Conservation (phyloP, 2,888 invertebrate species). For the Notodromas monacha region DNA sequence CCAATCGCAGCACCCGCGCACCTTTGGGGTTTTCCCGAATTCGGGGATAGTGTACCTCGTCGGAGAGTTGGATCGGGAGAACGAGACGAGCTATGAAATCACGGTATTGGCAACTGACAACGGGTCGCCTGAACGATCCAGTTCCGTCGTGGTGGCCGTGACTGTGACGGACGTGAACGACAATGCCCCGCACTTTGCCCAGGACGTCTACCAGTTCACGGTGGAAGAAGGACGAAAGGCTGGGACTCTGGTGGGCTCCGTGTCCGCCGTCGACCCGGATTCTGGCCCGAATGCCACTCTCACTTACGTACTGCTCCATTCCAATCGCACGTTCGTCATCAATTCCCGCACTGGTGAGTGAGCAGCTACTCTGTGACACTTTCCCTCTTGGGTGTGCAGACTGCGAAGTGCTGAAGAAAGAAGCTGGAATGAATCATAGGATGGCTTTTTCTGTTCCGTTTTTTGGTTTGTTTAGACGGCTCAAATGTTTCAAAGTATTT, state of each 20-base stretch:
- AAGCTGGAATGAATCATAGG: too few species aligned
- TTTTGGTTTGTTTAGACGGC: too few species aligned
- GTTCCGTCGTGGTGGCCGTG: slow-evolving; percentile 39
- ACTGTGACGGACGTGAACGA: slow-evolving; percentile 38
- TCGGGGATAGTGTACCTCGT: slow-evolving; percentile 28
- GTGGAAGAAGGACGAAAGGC: neutral
- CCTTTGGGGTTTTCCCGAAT: slow-evolving; percentile 51
- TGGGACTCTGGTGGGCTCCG: slow-evolving; percentile 24
- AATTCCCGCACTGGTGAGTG: too few species aligned
- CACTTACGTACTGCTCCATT: too few species aligned
- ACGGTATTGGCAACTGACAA: slow-evolving; percentile 56
- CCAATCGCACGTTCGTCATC: too few species aligned
- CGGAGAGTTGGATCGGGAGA: slow-evolving; percentile 47
- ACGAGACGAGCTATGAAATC: slow-evolving; percentile 34
- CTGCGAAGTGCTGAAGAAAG: too few species aligned
- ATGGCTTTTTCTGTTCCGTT: too few species aligned
- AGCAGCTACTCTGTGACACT: too few species aligned
- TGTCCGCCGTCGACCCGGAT: slow-evolving; percentile 56
- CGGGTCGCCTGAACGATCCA: slow-evolving; percentile 49
- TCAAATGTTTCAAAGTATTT: too few species aligned
- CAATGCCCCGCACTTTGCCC: neutral
- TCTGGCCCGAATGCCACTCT: slow-evolving; percentile 21
- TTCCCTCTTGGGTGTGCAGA: too few species aligned
- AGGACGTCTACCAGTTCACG: neutral
- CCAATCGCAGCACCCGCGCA: too few species aligned